Percentiles rank a stretch among this genome's conserved stretches.
Evolutionary conservation across 2,113 vertebrate genomes (phyloP).

Genomic region (Isichthys henryi): DNA sequence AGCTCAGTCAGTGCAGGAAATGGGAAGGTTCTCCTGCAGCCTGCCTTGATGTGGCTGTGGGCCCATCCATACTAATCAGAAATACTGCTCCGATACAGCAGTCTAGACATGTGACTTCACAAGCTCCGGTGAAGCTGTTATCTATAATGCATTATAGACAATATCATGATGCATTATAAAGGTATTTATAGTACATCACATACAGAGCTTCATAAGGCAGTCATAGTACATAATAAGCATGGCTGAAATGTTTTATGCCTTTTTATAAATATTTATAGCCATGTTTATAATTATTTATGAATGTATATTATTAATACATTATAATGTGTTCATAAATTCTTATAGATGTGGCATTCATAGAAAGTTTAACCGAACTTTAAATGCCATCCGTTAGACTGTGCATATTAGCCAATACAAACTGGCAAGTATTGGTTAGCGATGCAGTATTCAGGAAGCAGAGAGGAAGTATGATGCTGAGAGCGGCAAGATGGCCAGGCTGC

Average conservation of each 20-base stretch:
- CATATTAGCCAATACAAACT: background rate
- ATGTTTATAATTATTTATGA: background rate
- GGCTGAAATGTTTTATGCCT: background rate
- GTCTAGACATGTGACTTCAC: background rate
- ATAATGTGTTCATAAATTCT: background rate
- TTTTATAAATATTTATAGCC: background rate
- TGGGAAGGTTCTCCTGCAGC: constrained; percentile 47
- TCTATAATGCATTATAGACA: background rate
- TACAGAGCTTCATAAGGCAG: background rate
- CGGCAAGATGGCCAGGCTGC: background rate
- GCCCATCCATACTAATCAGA: constrained; percentile 27
- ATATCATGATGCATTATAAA: background rate
- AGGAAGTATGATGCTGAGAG: background rate
- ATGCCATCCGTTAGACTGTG: background rate
- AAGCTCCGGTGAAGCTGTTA: background rate
- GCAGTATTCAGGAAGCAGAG: background rate
- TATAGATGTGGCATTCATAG: background rate
- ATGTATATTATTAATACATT: background rate
- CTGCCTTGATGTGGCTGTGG: constrained; percentile 33
- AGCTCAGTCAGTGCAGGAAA: constrained; percentile 51
- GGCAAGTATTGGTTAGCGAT: background rate
- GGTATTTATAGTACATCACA: background rate
- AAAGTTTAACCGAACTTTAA: background rate
- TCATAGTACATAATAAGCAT: background rate
- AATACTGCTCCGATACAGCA: constrained; percentile 22